Evolutionary conservation across 2,888 invertebrate genomes (phyloP), one percentile per base, ranked within the genome.

Genomic region (Acrocyrtus sp.): DNA sequence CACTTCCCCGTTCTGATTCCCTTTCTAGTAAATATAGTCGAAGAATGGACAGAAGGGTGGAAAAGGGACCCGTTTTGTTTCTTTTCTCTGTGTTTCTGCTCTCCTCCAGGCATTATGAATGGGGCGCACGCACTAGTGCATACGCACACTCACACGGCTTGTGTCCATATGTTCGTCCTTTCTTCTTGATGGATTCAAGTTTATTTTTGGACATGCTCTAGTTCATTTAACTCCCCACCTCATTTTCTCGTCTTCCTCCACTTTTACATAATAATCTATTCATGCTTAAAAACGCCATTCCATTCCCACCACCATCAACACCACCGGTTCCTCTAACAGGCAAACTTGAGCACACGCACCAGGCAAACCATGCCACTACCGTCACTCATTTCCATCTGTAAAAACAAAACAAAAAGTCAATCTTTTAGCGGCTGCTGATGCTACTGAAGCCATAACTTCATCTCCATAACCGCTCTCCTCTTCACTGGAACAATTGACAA

Each of bases 101-200:
- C 29, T 47, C 61, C 61, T 61, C 48, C 60, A 60, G 60, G 60
- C 61, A 61, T 22, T 12, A 34, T 34, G 34, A 34, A 34, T 34
- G 34, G 34, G 34, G n/a, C n/a, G n/a, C n/a, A n/a, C n/a, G n/a
- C n/a, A n/a, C n/a, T n/a, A n/a, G n/a, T n/a, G n/a, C n/a, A n/a
- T n/a, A n/a, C n/a, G n/a, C n/a, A n/a, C n/a, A n/a, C n/a, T n/a
- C n/a, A n/a, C n/a, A 45, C 61, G 61, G 61, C 34, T 51, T 62
- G 62, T 62, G 62, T 53, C 62, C 62, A 62, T 21, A 62, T 62
- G 62, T 50, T 61, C 17, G 10, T 15, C n/a, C 17, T 15, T 45
- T 45, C 8, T 45, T 15, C 12, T 39, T 45, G 45, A 45, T n/a
- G n/a, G n/a, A 45, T 15, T n/a, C 19, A 8, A 22, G 50, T 50